Evolutionary conservation across 1,140 invertebrate species (phyloP), one percentile per base, ranked within the genome.

Genomic region (Bombus haemorrhoidalis): DNA sequence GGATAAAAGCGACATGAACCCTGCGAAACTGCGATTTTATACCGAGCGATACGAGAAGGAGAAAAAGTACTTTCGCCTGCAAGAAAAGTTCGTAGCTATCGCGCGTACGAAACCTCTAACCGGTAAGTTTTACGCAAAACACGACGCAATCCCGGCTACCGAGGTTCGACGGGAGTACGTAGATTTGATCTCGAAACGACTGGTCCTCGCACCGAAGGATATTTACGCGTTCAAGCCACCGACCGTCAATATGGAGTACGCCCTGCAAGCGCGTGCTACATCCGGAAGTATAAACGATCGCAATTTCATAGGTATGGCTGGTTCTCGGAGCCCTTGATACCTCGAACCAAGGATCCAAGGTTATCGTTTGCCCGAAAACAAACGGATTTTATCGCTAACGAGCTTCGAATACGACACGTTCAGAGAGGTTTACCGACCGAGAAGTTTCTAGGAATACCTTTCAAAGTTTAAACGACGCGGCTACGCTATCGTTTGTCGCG

Each of bases 121-220:
- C 9, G 87, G 88, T 15, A 94, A 94, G 74, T 94, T 94, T 80
- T 95, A 95, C 62, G 92, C 94, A 13, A 91, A 85, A 87, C 94
- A 94, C 34, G 94, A 95, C 10, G 86, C 68, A 39, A 39, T 92
- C 2, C 71, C 57, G 0, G 8, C 72, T 1, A 78, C 82, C 9
- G 82, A 93, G 12, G 69, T 87, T 57, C 91, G 88, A 10, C 66
- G 82, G 43, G 91, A 94, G 57, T 94, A 91, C 73, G 47, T 94
- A 13, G 75, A 93, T 59, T 79, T 94, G 10, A 91, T 95, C 12
- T 87, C 91, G 66, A 91, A 86, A 76, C 80, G 75, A 1, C 74
- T 57, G 64, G 73, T 82, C 15, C 59, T 86, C 15, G 68, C 41
- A 28, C 93, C 94, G 1, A 91, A 81, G 78, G 90, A 94, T 68